Evolutionary conservation across 2,797 vertebrate genomes (phyloP).

Genomic region (Paguma larvata): DNA sequence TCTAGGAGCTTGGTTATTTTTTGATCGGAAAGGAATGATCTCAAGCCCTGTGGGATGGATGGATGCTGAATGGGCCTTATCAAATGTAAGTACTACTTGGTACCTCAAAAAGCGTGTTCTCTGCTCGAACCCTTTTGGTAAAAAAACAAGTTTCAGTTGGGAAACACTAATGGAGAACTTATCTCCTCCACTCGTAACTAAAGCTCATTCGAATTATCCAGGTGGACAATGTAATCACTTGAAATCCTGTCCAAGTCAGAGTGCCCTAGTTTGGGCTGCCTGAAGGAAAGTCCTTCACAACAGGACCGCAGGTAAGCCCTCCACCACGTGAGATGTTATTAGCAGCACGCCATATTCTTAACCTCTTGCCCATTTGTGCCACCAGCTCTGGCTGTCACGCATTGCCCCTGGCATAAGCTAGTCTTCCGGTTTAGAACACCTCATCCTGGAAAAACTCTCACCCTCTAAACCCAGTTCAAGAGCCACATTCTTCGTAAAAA

Average conservation of each 20-base stretch:
- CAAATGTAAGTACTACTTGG: neutral
- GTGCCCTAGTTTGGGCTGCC: neutral
- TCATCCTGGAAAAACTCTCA: neutral
- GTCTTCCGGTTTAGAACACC: neutral
- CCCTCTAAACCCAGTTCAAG: conserved; percentile 24
- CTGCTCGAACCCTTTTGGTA: neutral
- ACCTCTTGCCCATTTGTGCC: neutral
- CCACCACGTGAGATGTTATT: neutral
- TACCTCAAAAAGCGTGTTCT: neutral
- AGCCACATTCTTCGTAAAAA: neutral
- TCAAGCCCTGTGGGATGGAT: neutral
- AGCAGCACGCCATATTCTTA: neutral
- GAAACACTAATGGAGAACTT: neutral
- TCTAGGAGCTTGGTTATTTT: neutral
- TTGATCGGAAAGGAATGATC: neutral
- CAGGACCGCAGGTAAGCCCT: neutral
- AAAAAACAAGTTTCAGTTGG: neutral
- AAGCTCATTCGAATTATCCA: neutral
- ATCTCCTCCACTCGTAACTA: neutral
- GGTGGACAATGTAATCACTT: neutral
- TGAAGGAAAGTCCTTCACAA: neutral
- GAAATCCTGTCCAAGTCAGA: neutral
- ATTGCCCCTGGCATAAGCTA: neutral
- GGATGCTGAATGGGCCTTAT: neutral
- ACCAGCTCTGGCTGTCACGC: no score